phyloP scores from a whole-genome alignment of 1,140 invertebrate species.

The Amphibalanus amphitrite region DNA sequence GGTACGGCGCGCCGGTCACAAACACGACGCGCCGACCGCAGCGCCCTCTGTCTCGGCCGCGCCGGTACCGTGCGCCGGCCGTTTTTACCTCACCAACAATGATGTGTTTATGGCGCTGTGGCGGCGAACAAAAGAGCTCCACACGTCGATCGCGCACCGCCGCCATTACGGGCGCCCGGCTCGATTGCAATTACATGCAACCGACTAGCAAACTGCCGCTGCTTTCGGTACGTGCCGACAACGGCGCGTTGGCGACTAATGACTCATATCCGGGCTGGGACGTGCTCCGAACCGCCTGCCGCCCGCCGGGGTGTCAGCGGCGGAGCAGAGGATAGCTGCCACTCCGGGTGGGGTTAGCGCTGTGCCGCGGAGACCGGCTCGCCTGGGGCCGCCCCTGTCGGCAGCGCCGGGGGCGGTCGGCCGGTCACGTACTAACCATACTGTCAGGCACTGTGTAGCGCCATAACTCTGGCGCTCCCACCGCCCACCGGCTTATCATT shows the following conservation, averaged over 20 bases:
- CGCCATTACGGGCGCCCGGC: neutral
- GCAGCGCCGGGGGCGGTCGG: too few relatives aligned
- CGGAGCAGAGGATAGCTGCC: neutral
- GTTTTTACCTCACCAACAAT: neutral
- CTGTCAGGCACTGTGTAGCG: too few relatives aligned
- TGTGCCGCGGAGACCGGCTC: too few relatives aligned
- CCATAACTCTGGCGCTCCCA: too few relatives aligned
- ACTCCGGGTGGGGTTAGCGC: neutral
- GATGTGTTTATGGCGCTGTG: neutral
- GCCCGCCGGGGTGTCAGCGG: too few relatives aligned
- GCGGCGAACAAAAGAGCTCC: neutral
- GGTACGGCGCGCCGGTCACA: too few relatives aligned
- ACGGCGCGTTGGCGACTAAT: neutral
- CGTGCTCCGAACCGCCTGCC: neutral
- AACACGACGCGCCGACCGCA: too few relatives aligned
- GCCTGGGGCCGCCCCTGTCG: too few relatives aligned
- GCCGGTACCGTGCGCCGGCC: too few relatives aligned
- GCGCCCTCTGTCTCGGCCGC: too few relatives aligned
- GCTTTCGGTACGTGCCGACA: neutral
- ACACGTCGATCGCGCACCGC: neutral
- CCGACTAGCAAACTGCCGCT: neutral
- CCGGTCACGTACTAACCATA: too few relatives aligned
- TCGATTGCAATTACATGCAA: neutral
- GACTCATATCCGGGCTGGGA: neutral
- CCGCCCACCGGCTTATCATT: too few relatives aligned